phyloP scores from a whole-genome alignment of 2,113 vertebrate species.

The Megaleporinus macrocephalus region DNA sequence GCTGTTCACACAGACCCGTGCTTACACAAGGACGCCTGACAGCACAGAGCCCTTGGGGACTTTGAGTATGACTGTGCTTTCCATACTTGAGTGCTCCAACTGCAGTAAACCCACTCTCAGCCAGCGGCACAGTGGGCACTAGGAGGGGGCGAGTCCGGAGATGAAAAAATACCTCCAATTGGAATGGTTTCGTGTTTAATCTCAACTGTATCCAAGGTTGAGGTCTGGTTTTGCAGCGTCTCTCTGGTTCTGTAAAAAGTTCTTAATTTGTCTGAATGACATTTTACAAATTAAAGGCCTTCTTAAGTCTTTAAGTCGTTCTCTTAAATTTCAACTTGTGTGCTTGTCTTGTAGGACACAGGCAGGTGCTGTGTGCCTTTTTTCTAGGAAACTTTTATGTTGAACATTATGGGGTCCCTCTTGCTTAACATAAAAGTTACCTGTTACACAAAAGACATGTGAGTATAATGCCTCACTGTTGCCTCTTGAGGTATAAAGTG shows the following conservation, averaged over 20 bases:
- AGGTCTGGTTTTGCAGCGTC: background rate
- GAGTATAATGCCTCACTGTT: too few relatives aligned
- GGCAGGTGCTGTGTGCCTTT: too few relatives aligned
- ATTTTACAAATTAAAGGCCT: background rate
- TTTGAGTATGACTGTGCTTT: constrained; percentile 12
- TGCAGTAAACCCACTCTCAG: background rate
- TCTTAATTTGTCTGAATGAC: background rate
- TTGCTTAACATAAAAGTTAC: too few relatives aligned
- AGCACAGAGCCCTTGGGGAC: constrained; percentile 25
- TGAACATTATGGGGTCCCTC: too few relatives aligned
- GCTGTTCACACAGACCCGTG: constrained; percentile 67
- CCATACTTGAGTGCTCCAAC: background rate
- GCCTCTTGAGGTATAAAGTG: too few relatives aligned
- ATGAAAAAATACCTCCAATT: background rate
- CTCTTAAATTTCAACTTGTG: too few relatives aligned
- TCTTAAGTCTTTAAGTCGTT: too few relatives aligned
- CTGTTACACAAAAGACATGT: too few relatives aligned
- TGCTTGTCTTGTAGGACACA: too few relatives aligned
- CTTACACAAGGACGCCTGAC: constrained; percentile 61
- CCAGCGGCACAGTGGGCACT: background rate
- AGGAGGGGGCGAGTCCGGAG: background rate
- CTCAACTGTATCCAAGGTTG: background rate
- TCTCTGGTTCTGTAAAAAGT: background rate
- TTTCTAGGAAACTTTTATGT: too few relatives aligned
- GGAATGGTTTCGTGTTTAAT: background rate